These are phyloP conservation scores for Leucosticte australis DNA, from an alignment of 2,113 vertebrate genomes.

Conservation along the genomic window DNA sequence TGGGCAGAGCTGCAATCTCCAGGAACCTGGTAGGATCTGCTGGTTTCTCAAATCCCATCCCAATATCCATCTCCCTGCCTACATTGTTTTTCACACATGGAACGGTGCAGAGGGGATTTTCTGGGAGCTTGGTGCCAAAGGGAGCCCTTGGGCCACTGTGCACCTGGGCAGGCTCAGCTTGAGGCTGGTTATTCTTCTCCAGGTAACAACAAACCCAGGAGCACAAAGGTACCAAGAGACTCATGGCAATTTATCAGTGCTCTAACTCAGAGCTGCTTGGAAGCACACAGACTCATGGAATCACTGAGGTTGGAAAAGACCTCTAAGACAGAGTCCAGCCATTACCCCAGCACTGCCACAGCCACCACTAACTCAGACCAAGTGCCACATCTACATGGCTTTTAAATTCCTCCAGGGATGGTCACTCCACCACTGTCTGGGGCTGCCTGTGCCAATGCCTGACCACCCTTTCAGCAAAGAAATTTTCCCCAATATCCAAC, in stretches of 20 bases:
- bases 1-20: conserved; percentile 83
- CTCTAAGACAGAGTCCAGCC: background rate
- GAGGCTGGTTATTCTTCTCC: background rate
- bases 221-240: background rate
- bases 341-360: background rate
- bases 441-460: background rate
- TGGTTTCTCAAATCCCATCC: background rate
- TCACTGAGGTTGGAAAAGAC: background rate
- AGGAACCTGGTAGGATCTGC: conserved; percentile 86
- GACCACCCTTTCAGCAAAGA: background rate
- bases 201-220: background rate
- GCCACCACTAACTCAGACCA: background rate
- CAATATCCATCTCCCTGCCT: background rate
- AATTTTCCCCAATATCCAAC: background rate
- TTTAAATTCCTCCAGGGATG: background rate
- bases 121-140: background rate
- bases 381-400: background rate
- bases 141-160: background rate
- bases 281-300: background rate
- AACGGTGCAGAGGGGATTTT: background rate
- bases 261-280: background rate
- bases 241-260: fast-evolving
- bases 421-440: background rate
- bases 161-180: background rate
- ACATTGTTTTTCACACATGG: fast-evolving